phyloP scores from a whole-genome alignment of 1,140 invertebrate genomes.

The Helicoverpa armigera region DNA sequence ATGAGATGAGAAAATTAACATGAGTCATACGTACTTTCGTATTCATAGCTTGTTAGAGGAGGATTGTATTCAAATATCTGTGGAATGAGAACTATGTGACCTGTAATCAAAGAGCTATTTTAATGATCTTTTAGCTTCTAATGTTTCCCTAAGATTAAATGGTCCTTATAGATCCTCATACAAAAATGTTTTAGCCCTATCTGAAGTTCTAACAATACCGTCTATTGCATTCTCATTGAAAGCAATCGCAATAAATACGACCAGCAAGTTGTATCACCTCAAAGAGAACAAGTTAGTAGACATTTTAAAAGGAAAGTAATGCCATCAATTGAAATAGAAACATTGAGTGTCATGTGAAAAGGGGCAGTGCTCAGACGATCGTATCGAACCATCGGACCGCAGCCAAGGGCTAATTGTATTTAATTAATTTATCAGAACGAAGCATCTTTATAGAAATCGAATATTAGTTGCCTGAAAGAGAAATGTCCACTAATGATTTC shows the following conservation, averaged over 20 bases:
- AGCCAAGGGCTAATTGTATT: slow-evolving; percentile 69
- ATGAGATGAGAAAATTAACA: slow-evolving; percentile 49
- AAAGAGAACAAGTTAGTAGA: neutral
- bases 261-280: neutral
- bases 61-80: slow-evolving; percentile 33
- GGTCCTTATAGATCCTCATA: no score
- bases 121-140: no score
- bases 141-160: no score
- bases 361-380: slow-evolving; percentile 62
- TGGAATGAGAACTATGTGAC: neutral
- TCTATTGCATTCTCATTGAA: neutral
- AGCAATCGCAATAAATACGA: neutral
- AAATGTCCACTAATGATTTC: neutral
- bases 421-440: slow-evolving; percentile 63
- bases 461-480: slow-evolving; percentile 33
- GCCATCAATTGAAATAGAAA: slow-evolving; percentile 51
- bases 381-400: slow-evolving; percentile 63
- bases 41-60: slow-evolving; percentile 22
- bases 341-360: slow-evolving; percentile 74
- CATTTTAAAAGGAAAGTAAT: slow-evolving; percentile 37
- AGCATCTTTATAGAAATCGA: slow-evolving; percentile 54
- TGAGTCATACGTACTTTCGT: slow-evolving; percentile 50
- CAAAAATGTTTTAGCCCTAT: no score
- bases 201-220: no score
- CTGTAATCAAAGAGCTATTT: no score